Conservation (phyloP, 2,113 vertebrate species). For the Leucopternis melanops region DNA sequence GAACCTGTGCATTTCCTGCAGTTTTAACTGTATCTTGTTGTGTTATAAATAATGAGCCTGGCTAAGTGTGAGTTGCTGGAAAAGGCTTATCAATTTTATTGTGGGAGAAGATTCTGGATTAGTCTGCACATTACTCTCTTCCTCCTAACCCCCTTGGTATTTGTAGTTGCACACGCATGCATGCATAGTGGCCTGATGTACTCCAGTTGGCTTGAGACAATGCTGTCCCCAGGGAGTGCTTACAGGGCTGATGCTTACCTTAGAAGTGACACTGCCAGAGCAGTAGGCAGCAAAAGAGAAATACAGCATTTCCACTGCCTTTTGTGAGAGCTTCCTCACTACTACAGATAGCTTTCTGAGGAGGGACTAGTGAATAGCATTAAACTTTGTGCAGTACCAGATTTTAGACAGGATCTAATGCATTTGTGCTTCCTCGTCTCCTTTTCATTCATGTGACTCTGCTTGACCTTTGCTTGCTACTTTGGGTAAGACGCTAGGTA, state of each 20-base stretch:
- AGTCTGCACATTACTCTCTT: background rate
- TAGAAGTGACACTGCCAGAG: background rate
- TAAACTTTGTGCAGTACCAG: fast-evolving
- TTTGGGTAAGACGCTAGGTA: background rate
- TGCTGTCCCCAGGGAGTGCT: background rate
- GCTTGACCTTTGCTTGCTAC: background rate
- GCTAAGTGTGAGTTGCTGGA: background rate
- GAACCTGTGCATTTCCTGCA: background rate
- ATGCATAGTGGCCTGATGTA: background rate
- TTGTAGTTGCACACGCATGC: background rate
- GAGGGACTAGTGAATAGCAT: background rate
- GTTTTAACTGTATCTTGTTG: background rate
- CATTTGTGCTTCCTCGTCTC: background rate
- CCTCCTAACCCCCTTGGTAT: background rate
- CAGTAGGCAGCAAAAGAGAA: background rate
- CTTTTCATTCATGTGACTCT: background rate
- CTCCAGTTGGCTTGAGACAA: background rate
- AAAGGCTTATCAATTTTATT: background rate
- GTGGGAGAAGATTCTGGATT: background rate
- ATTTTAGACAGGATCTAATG: background rate
- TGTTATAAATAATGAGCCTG: conserved; percentile 1
- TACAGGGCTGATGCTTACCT: background rate
- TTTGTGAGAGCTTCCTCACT: background rate
- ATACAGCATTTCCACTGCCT: background rate
- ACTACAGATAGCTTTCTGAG: background rate